Base-by-base conservation (phyloP, 2,888 invertebrate species). In the Hedya salicella region DNA sequence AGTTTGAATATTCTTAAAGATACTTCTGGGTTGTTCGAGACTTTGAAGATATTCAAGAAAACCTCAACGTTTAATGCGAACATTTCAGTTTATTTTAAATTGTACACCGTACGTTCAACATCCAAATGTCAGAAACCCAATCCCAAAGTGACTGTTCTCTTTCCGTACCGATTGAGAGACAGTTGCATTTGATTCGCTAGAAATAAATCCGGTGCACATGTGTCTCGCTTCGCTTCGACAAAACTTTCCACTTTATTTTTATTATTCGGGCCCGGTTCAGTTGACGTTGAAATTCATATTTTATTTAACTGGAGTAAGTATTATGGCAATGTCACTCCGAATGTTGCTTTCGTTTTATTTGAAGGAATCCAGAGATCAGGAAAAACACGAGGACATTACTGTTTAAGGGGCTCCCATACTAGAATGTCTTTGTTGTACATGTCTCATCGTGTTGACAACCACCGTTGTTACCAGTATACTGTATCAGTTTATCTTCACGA, bases 121-220 rank as follows among this genome's bases (percentile, higher is more conserved):
- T 44, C 36, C 6, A 36, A 36, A 36, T 11, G 36, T 36, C 42
- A 44, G 42, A 14, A 56, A 56, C 57, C 44, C 32, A 17, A 57
- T 57, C 17, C 30, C 4, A 14, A 25, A n/a, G 6, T n/a, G 40
- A 36, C 17, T 39, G 21, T 21, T 21, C 48, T n/a, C 21, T 48
- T 44, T 44, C 11, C 17, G 48, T 48, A n/a, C 46, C 13, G 13
- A 9, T 9, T 36, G 9, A 9, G 11, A 36, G 8, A 9, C 36
- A 9, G 21, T 21, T 46, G 17, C 57, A 46, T 46, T 57, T 16
- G 57, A 32, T 57, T 57, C 44, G 17, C 17, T 57, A 42, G 44
- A n/a, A 30, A 57, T 44, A 32, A 32, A 46, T 54, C 46, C 39
- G 62, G 46, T 46, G 46, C 46, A 48, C 36, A 60, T 60, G 60